Percentiles rank a stretch among this genome's conserved stretches.
These are phyloP conservation scores for Pterobdella sp. DNA, from an alignment of 2,888 invertebrate species.

Conservation along the genomic window DNA sequence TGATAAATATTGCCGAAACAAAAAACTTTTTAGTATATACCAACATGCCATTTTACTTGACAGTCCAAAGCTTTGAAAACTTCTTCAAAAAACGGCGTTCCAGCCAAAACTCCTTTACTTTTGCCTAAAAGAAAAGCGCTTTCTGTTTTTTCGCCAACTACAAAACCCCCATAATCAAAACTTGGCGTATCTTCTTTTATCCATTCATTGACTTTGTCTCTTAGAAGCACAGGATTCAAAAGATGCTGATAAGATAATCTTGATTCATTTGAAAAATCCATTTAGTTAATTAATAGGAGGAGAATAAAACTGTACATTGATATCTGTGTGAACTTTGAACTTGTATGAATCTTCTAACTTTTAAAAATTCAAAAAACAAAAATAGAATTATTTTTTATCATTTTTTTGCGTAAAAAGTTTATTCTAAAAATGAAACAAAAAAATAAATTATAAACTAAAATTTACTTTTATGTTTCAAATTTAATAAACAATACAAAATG, in stretches of 20 bases:
- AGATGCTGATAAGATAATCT: conserved; percentile 22
- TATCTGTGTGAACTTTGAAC: too few relatives aligned
- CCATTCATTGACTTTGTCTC: conserved; percentile 45
- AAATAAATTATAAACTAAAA: too few relatives aligned
- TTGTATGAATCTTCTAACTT: too few relatives aligned
- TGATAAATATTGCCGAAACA: too few relatives aligned
- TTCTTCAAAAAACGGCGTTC: conserved; percentile 51
- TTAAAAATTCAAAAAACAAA: too few relatives aligned
- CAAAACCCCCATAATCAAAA: conserved; percentile 50
- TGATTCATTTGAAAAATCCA: neutral
- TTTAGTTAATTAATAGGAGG: too few relatives aligned
- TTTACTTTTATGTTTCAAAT: neutral
- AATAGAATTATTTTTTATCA: too few relatives aligned
- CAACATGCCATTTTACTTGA: conserved; percentile 45
- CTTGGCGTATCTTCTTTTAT: conserved; percentile 48
- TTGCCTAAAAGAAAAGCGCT: conserved; percentile 45
- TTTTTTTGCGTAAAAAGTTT: too few relatives aligned
- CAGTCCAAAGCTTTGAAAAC: conserved; percentile 50
- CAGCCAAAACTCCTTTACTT: conserved; percentile 49
- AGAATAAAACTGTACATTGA: too few relatives aligned
- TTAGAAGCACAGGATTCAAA: conserved; percentile 47
- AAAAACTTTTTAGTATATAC: neutral
- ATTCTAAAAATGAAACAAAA: too few relatives aligned
- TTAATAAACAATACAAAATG: conserved; percentile 13
- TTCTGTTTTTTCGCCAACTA: conserved; percentile 47